A percentile compares a stretch with the other conserved stretches of the same genome.
phyloP scores from a whole-genome alignment of 1,140 invertebrate species.

The Carposina sasakii region DNA sequence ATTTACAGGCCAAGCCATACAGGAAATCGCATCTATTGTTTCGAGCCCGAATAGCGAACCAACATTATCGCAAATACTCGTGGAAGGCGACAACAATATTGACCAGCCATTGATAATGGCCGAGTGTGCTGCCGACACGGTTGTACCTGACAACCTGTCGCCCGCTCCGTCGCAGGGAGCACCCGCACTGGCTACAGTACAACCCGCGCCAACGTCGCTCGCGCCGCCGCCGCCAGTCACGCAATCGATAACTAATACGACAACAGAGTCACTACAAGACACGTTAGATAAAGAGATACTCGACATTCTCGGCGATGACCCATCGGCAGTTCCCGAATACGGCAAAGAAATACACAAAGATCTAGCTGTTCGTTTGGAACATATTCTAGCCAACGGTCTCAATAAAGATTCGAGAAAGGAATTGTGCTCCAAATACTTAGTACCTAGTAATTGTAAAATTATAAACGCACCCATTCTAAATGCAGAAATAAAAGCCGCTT shows the following conservation, averaged over 20 bases:
- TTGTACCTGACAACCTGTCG: neutral
- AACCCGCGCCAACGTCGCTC: too few species aligned
- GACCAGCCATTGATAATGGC: too few species aligned
- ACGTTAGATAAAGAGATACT: neutral
- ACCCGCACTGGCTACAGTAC: too few species aligned
- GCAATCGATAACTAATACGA: too few species aligned
- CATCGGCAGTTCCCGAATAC: neutral
- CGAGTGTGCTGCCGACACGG: neutral
- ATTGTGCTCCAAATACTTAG: neutral
- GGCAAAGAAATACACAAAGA: constrained; percentile 1
- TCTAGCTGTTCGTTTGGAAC: neutral
- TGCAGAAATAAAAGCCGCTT: neutral
- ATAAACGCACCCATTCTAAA: neutral
- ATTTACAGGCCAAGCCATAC: too few species aligned
- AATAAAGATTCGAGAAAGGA: neutral
- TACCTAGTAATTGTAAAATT: neutral
- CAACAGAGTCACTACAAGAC: too few species aligned
- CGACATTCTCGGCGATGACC: constrained; percentile 3
- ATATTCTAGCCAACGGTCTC: neutral
- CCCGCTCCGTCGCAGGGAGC: too few species aligned
- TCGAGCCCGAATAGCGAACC: too few species aligned
- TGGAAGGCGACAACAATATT: too few species aligned
- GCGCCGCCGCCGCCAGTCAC: too few species aligned
- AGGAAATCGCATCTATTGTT: too few species aligned
- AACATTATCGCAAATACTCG: too few species aligned